Percentiles rank a stretch among this genome's conserved stretches.
Evolutionary conservation across 2,888 invertebrate genomes (phyloP).

Genomic region (Emesis russula): DNA sequence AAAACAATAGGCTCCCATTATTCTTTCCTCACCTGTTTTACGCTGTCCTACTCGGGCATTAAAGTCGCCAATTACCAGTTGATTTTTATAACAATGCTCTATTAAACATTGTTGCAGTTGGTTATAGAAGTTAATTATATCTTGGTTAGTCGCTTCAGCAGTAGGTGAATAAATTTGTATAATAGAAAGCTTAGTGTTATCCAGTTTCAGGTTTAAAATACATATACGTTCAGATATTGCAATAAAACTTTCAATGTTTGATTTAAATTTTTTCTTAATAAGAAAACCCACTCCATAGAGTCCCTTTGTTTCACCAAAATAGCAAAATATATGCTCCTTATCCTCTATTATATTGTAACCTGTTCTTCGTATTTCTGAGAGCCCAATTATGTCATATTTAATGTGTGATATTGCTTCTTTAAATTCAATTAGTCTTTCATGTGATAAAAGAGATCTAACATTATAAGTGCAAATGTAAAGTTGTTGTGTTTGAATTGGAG

Average conservation of each 20-base stretch:
- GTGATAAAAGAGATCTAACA: slow-evolving; percentile 28
- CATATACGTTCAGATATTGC: slow-evolving; percentile 74
- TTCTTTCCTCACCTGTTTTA: slow-evolving; percentile 48
- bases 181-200: slow-evolving; percentile 33
- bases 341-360: slow-evolving; percentile 33
- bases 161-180: slow-evolving; percentile 70
- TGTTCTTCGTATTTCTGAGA: slow-evolving; percentile 13
- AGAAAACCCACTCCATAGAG: slow-evolving; percentile 73
- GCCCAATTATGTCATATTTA: slow-evolving; percentile 20
- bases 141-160: slow-evolving; percentile 24
- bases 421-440: slow-evolving; percentile 10
- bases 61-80: neutral
- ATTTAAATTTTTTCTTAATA: slow-evolving; percentile 53
- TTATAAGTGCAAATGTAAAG: slow-evolving; percentile 69
- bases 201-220: slow-evolving; percentile 63
- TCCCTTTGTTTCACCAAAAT: slow-evolving; percentile 61
- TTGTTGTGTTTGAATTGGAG: slow-evolving; percentile 10
- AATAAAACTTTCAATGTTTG: slow-evolving; percentile 52
- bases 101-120: slow-evolving; percentile 41
- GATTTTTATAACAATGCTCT: neutral
- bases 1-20: slow-evolving; percentile 55
- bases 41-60: slow-evolving; percentile 61
- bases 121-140: slow-evolving; percentile 40
- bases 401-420: slow-evolving; percentile 18
- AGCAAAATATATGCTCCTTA: slow-evolving; percentile 65